Base-by-base conservation (phyloP, 2,888 invertebrate genomes). In the Sarcophaga variegata region DNA sequence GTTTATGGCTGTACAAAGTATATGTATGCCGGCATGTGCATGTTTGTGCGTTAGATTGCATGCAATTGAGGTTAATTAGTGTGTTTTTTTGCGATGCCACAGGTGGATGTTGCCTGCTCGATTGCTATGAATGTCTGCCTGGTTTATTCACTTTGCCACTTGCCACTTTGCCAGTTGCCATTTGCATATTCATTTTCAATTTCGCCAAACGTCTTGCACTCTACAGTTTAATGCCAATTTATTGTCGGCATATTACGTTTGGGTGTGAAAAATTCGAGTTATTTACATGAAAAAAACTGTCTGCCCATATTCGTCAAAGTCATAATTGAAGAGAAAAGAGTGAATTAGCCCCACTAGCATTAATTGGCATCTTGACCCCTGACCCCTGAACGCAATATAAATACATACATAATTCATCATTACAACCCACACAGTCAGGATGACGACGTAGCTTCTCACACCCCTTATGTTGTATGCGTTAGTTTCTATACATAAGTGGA, bases 31-130 rank as follows among this genome's bases (percentile, higher is more conserved):
- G 63, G 3, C 1, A 1, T 37, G 6, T 37, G 37, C 70, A n/a
- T 70, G 63, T 37, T n/a, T 67, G 22, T 14, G 45, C 6, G 62
- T 62, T 27, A 71, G 74, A 20, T 76, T 87, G 69, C 88, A 83
- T 71, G 84, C 85, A 88, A 89, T 89, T 89, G 89, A 88, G 89
- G 89, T 88, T 89, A 89, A 89, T 89, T 89, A 88, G 89, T 86
- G 75, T 86, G 85, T 83, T 81, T 54, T 54, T 54, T 14, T 17
- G 14, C 77, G 86, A 83, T 86, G 88, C 89, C 88, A 89, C 89
- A 89, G 89, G 89, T 89, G 89, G 89, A 88, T 88, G 87, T 83
- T 71, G 85, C 66, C 64, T 60, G n/a, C 45, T 81, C 64, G 69
- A 49, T 25, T 74, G 67, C 37, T 37, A 1, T 70, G 47, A 45